Evolutionary conservation across 2,113 vertebrate species (phyloP).

Genomic region (Triplophysa siluroides): DNA sequence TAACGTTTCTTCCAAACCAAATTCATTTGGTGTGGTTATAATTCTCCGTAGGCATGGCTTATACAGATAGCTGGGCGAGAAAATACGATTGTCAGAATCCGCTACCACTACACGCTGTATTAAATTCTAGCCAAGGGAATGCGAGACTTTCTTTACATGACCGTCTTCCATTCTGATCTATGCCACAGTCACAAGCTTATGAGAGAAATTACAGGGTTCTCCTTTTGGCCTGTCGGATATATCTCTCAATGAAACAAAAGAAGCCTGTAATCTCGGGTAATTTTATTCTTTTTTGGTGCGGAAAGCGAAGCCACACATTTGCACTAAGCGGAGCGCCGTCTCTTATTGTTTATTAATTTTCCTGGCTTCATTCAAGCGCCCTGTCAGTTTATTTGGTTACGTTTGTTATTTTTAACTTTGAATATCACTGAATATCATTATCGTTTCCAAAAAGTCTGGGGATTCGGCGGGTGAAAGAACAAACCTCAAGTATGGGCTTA

Average conservation of each 20-base stretch:
- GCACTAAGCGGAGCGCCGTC: conserved; percentile 41
- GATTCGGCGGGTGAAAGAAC: conserved; percentile 31
- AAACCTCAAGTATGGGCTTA: conserved; percentile 35
- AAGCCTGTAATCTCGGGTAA: conserved; percentile 64
- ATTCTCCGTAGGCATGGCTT: conserved; percentile 54
- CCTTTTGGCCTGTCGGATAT: conserved; percentile 62
- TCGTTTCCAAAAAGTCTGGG: conserved; percentile 52
- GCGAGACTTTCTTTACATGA: conserved; percentile 55
- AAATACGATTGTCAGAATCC: conserved; percentile 57
- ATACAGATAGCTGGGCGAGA: conserved; percentile 57
- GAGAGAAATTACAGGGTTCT: conserved; percentile 63
- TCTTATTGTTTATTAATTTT: conserved; percentile 57
- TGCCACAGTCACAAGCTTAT: conserved; percentile 70
- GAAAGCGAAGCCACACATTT: conserved; percentile 58
- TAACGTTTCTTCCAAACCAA: conserved; percentile 29
- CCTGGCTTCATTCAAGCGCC: conserved; percentile 47
- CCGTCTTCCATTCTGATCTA: conserved; percentile 65
- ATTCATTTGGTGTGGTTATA: conserved; percentile 40
- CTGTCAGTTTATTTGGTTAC: conserved; percentile 48
- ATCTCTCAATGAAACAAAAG: conserved; percentile 69
- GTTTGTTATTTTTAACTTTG: conserved; percentile 59
- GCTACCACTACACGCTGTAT: conserved; percentile 48
- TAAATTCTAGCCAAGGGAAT: conserved; percentile 41
- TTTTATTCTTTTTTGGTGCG: conserved; percentile 48
- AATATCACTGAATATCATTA: conserved; percentile 52